Evolutionary conservation across 2,797 vertebrate genomes (phyloP), one percentile per base, ranked within the genome.

Genomic region (Coregonus ussuriensis): DNA sequence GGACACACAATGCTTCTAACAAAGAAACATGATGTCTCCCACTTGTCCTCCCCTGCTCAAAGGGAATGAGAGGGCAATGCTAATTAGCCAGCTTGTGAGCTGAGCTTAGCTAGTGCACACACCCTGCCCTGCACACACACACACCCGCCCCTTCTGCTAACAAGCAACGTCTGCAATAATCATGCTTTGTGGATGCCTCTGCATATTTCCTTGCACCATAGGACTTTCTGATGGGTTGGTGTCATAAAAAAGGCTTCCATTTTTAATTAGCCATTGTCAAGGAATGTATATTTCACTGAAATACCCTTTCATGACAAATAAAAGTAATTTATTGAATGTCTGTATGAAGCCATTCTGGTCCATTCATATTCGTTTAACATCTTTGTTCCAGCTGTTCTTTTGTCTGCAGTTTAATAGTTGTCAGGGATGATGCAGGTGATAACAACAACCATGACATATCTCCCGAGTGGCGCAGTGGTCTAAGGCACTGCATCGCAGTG

Each of bases 51-150:
- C 73, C 18, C 71, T 81, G 84, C 91, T 93, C 84, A 90, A 86
- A 90, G 85, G 86, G 80, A 90, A 91, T 80, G 83, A 83, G 81
- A 77, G 83, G 86, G 83, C 86, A 84, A 81, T 86, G 86, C 86
- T 92, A 93, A 93, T 92, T 91, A 91, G 84, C 84, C 83, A 79
- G 83, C 79, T 87, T 85, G 81, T 88, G 89, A 90, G 81, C 81
- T 47, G 78, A 88, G 84, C 80, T 81, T 81, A 86, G 88, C 80
- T 82, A 81, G 85, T 82, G 85, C 86, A 77, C 70, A 87, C 78
- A 74, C 70, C 62, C 80, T 14, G 1, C 14, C 75, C 77, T 82
- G 1, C 6, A 79, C 84, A 84, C 31, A 35, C 51, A 47, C 41
- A 47, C 41, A 47, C 9, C 7, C 9, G 41, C 9, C 9, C 41